A percentile compares a stretch with the other conserved stretches of the same genome.
Conservation (phyloP, 2,113 vertebrate genomes). For the Eudyptes chrysolophus region DNA sequence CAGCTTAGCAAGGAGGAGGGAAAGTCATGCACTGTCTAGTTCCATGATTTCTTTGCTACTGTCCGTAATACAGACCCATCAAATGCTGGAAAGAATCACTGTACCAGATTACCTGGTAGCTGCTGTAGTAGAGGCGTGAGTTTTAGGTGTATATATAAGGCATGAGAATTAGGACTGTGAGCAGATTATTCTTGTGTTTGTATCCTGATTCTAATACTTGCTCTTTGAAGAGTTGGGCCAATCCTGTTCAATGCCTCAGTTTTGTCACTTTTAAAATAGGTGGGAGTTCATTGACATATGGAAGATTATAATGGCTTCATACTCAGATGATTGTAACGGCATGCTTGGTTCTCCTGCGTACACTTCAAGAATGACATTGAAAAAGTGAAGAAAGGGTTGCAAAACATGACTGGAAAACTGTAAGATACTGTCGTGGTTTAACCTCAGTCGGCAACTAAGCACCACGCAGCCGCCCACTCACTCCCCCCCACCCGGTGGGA, state of each 20-base stretch:
- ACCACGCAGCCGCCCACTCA: too few species aligned
- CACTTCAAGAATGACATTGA: not conserved
- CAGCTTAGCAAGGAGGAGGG: not conserved
- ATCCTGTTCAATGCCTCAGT: accelerated
- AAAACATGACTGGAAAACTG: not conserved
- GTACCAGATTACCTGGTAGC: not conserved
- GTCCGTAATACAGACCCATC: not conserved
- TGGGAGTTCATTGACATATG: not conserved
- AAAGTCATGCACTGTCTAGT: not conserved
- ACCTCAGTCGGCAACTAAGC: too few species aligned
- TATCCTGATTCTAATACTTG: not conserved
- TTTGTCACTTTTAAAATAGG: not conserved
- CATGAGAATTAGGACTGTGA: not conserved
- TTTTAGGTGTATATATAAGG: not conserved
- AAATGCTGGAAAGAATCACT: not conserved
- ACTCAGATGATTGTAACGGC: not conserved
- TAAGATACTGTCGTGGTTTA: not conserved
- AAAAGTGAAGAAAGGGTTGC: not conserved
- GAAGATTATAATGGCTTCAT: not conserved
- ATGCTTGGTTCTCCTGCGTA: not conserved
- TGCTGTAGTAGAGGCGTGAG: not conserved
- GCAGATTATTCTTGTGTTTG: not conserved
- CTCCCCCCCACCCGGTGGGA: too few species aligned
- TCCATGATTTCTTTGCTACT: not conserved
- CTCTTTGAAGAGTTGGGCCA: not conserved